Percentiles rank a stretch among this genome's conserved stretches.
These are phyloP conservation scores for Drosophila putrida DNA, from an alignment of 2,888 invertebrate genomes.

Conservation along the genomic window DNA sequence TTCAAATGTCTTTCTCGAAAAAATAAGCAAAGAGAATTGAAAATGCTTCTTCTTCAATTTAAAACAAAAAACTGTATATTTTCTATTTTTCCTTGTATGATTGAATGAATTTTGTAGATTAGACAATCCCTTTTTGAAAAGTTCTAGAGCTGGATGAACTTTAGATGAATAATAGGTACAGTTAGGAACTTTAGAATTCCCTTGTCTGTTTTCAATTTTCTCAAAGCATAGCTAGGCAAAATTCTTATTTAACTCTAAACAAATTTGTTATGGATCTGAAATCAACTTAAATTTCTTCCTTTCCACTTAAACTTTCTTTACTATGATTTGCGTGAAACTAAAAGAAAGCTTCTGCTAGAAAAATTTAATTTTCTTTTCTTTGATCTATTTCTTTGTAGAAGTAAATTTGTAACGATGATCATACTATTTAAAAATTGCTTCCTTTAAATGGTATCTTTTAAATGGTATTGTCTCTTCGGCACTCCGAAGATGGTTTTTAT, in stretches of 20 bases:
- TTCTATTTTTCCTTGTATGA: conserved; percentile 15
- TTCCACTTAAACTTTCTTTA: not conserved
- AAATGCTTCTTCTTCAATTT: conserved; percentile 14
- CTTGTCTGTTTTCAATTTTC: not conserved
- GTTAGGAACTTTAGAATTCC: not conserved
- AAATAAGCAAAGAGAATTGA: conserved; percentile 2
- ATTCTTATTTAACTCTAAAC: not conserved
- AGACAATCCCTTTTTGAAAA: not conserved
- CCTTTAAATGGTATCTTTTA: not conserved
- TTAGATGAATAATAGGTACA: not conserved
- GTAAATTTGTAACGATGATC: not conserved
- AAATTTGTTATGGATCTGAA: not conserved
- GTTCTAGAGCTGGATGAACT: not conserved
- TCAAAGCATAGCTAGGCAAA: not conserved
- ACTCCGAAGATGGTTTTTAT: conserved; percentile 40
- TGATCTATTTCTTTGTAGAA: conserved; percentile 28
- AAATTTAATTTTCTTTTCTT: conserved; percentile 7
- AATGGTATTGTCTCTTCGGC: conserved; percentile 37
- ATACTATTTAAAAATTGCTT: not conserved
- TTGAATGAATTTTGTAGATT: conserved; percentile 5
- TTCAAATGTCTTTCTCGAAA: conserved; percentile 2
- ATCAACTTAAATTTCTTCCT: not conserved
- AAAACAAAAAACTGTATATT: conserved; percentile 1
- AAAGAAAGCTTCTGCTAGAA: conserved; percentile 39
- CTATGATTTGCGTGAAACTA: conserved; percentile 30